Base-by-base conservation (phyloP, 2,888 invertebrate genomes). In the Tinea pellionella region DNA sequence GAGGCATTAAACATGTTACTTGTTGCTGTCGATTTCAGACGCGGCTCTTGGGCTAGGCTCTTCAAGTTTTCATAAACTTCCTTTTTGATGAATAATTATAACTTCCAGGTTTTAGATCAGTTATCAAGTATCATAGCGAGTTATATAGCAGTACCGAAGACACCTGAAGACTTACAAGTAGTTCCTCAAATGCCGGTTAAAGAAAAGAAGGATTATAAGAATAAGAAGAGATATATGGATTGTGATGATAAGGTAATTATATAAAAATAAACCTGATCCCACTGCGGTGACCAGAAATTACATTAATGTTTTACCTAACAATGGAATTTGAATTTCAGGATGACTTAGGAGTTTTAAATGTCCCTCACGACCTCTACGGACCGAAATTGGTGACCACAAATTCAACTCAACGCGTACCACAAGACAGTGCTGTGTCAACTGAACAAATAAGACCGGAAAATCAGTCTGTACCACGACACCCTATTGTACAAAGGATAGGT, bases 111-210 rank as follows among this genome's bases (percentile, higher is more conserved):
- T 0, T 73, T 92, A 61, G 91, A 91, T 64, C 88, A 88, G 61
- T 74, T 90, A 12, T 82, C 88, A 1, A 80, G 83, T 58, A 90
- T 90, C 66, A 89, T 91, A 72, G 86, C 88, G 0, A 80, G 82
- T n/a, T 89, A 88, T 63, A 84, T 86, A 62, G 73, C 77, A 2
- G 70, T 88, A 6, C 77, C 80, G 0, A 78, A 80, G 37, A 83
- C 86, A 0, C 78, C 85, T 0, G 89, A 89, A 61, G 88, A 89
- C 6, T 63, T 86, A 6, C 89, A 90, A 71, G 89, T 90, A 4
- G 90, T 91, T 0, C 90, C 90, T 0, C 89, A 90, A 61, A 73
- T 90, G 1, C 75, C 78, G 0, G 62, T 88, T 29, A 76, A 79
- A 12, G 78, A 77, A 47, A 19, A 7, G 0, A 65, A 64, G 9